A percentile compares a stretch with the other conserved stretches of the same genome.
Conservation (phyloP, 2,113 vertebrate genomes). For the Gallinago paraguaiae region DNA sequence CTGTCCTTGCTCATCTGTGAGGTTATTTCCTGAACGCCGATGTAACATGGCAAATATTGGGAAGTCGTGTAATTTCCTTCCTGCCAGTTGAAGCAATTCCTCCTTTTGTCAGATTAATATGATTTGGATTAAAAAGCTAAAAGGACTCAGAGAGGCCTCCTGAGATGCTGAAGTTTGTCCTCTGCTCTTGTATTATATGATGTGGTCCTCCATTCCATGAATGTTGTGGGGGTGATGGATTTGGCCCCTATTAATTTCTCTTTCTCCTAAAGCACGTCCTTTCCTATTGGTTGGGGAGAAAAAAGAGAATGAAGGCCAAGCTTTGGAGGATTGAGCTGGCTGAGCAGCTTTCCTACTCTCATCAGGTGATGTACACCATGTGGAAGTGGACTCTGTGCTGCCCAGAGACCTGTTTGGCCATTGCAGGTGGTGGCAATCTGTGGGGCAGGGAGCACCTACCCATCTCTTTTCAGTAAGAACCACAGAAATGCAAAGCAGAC, state of each 20-base stretch:
- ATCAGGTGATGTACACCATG: too few species aligned
- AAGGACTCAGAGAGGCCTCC: not conserved
- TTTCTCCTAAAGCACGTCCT: not conserved
- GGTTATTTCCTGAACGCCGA: not conserved
- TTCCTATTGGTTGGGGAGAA: not conserved
- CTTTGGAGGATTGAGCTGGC: not conserved
- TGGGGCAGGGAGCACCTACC: not conserved
- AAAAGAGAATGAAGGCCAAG: not conserved
- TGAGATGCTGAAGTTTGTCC: not conserved
- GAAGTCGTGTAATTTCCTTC: not conserved
- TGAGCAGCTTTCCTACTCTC: not conserved
- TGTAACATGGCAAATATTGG: not conserved
- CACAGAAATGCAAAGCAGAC: fast-evolving
- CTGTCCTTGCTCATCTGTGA: not conserved
- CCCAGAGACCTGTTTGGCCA: not conserved
- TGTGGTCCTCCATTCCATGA: not conserved
- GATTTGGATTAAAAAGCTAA: not conserved
- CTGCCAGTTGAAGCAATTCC: not conserved
- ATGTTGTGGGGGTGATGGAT: not conserved
- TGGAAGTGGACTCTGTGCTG: not conserved
- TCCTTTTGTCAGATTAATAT: not conserved
- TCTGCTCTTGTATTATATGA: not conserved
- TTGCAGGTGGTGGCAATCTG: too few species aligned
- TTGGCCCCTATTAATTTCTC: not conserved
- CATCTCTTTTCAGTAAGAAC: not conserved